Evolutionary conservation across 92 coral and sea anemone genomes (phyloP).

Genomic region (Porites cylindrica): DNA sequence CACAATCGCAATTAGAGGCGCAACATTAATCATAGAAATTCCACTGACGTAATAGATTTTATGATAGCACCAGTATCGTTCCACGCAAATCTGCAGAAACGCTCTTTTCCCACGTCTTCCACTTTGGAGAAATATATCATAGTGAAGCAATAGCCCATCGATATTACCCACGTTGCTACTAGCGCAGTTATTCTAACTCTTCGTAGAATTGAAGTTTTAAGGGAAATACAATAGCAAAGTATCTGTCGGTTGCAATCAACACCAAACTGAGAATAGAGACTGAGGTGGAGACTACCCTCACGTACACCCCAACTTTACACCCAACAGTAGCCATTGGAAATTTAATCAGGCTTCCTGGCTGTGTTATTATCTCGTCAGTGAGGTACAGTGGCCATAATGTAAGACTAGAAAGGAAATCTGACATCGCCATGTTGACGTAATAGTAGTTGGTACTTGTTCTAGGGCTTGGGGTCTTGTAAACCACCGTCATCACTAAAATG

Average conservation of each 20-base stretch:
- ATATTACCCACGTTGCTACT: slow-evolving; percentile 21
- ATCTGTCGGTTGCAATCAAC: slow-evolving; percentile 31
- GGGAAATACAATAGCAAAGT: slow-evolving; percentile 28
- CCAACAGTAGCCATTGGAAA: slow-evolving; percentile 25
- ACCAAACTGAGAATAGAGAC: slow-evolving; percentile 34
- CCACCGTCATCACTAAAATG: slow-evolving; percentile 12
- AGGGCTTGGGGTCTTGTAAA: slow-evolving; percentile 6
- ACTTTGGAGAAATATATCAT: slow-evolving; percentile 14
- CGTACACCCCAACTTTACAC: slow-evolving; percentile 26
- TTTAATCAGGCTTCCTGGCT: slow-evolving; percentile 14
- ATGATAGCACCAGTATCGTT: background rate
- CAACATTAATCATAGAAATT: background rate
- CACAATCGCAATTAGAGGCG: background rate
- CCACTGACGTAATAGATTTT: background rate
- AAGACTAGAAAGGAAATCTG: background rate
- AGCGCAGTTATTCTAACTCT: background rate
- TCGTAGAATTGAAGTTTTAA: background rate
- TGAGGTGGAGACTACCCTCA: background rate
- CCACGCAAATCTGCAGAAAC: slow-evolving; percentile 26
- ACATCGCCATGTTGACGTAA: background rate
- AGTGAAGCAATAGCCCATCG: slow-evolving; percentile 10
- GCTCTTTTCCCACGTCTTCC: background rate
- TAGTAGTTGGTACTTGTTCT: background rate
- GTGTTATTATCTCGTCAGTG: slow-evolving; percentile 26
- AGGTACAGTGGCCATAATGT: background rate